phyloP scores from a whole-genome alignment of 1,140 invertebrate genomes.

The Maniola jurtina region DNA sequence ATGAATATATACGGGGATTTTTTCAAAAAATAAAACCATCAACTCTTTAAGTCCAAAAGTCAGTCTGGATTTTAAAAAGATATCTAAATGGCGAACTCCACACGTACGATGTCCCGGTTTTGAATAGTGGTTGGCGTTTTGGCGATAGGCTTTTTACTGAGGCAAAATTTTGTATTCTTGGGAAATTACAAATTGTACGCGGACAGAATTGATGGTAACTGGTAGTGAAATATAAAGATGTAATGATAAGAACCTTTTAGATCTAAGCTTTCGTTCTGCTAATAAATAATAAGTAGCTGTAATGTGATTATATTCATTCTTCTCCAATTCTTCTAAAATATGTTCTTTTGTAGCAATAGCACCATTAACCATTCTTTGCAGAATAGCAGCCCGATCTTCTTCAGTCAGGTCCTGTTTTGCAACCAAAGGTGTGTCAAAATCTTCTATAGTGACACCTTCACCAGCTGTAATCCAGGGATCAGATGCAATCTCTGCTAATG shows the following conservation, averaged over 20 bases:
- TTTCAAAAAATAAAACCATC: no score
- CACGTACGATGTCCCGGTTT: no score
- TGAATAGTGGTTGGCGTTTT: no score
- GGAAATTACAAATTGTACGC: neutral
- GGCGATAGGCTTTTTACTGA: no score
- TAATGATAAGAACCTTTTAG: constrained; percentile 74
- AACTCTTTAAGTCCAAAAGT: no score
- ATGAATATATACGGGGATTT: no score
- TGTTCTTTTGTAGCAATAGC: constrained; percentile 96
- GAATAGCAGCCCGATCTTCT: constrained; percentile 94
- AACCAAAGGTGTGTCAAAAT: constrained; percentile 69
- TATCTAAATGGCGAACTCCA: no score
- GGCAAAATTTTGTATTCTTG: no score
- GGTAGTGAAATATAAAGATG: neutral
- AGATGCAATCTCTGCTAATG: constrained; percentile 92
- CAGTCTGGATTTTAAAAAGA: no score
- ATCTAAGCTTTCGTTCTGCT: constrained; percentile 93
- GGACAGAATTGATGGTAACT: neutral
- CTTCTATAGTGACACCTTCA: constrained; percentile 66
- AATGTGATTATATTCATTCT: constrained; percentile 98
- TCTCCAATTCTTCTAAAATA: constrained; percentile 94
- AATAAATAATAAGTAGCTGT: constrained; percentile 99
- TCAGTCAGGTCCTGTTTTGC: constrained; percentile 80
- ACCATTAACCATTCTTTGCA: constrained; percentile 98
- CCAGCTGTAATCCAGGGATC: constrained; percentile 90